These are phyloP conservation scores for Valencia hispanica DNA, from an alignment of 2,797 vertebrate genomes.

Conservation along the genomic window DNA sequence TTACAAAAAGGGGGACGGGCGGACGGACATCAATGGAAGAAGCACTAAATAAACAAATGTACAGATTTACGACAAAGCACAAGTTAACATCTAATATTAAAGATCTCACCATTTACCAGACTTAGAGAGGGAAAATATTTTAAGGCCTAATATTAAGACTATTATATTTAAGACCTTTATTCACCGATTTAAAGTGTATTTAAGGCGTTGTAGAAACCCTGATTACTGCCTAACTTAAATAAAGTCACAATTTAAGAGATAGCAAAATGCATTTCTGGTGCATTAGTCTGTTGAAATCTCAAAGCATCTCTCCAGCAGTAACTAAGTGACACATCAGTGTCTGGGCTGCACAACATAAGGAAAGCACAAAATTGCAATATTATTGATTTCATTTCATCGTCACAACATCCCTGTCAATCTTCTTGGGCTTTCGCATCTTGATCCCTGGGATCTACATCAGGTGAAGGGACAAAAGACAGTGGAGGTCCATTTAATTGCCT, in stretches of 20 bases:
- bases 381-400: not conserved
- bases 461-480: not conserved
- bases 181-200: not conserved
- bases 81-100: too few species aligned
- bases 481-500: not conserved
- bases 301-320: not conserved
- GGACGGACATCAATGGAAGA: too few species aligned
- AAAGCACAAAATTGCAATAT: not conserved
- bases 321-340: not conserved
- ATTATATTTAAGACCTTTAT: not conserved
- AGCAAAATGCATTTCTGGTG: not conserved
- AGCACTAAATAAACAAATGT: not conserved
- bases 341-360: not conserved
- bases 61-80: not conserved
- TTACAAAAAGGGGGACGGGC: too few species aligned
- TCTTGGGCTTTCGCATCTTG: not conserved
- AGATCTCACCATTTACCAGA: not conserved
- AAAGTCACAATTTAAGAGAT: not conserved
- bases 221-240: not conserved
- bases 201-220: not conserved
- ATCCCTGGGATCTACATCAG: not conserved
- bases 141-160: not conserved
- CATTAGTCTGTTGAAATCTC: not conserved
- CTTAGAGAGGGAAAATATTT: not conserved
- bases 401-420: not conserved